These are phyloP conservation scores for Arremon brunneinucha DNA, from an alignment of 2,797 vertebrate genomes.

Conservation along the genomic window DNA sequence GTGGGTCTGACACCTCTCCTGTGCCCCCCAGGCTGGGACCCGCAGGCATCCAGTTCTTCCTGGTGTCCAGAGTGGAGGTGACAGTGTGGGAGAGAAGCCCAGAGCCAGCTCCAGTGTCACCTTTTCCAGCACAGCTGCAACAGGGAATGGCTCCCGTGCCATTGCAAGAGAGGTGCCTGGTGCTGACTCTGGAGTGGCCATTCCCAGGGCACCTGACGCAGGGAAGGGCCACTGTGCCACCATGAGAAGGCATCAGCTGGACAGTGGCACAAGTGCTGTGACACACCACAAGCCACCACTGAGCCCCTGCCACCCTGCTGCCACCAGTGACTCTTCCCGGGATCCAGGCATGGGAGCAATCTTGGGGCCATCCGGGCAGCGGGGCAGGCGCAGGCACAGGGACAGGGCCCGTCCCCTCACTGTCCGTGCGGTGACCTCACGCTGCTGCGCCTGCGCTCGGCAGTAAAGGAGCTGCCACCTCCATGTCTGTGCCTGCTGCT, in stretches of 20 bases:
- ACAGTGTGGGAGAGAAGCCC: accelerated
- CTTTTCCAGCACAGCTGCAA: not conserved
- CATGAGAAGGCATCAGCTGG: accelerated
- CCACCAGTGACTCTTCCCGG: accelerated
- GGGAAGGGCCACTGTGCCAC: accelerated
- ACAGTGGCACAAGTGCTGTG: accelerated
- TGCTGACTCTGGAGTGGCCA: not conserved
- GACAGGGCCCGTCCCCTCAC: not conserved
- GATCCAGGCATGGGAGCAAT: accelerated
- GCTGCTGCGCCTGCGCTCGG: not conserved
- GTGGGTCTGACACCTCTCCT: not conserved
- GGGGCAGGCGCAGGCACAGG: accelerated
- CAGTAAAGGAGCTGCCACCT: not conserved
- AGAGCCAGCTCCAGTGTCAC: not conserved
- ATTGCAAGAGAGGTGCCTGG: accelerated
- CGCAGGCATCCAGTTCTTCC: not conserved
- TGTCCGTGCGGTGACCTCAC: not conserved
- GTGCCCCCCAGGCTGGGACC: not conserved
- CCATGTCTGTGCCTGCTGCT: not conserved
- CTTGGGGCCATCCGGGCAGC: accelerated
- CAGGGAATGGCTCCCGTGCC: accelerated
- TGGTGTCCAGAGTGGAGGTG: not conserved
- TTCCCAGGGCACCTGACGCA: not conserved
- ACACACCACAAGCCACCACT: accelerated
- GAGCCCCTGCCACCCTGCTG: accelerated